Conservation (phyloP, 2,113 vertebrate species). For the Osmerus mordax region DNA sequence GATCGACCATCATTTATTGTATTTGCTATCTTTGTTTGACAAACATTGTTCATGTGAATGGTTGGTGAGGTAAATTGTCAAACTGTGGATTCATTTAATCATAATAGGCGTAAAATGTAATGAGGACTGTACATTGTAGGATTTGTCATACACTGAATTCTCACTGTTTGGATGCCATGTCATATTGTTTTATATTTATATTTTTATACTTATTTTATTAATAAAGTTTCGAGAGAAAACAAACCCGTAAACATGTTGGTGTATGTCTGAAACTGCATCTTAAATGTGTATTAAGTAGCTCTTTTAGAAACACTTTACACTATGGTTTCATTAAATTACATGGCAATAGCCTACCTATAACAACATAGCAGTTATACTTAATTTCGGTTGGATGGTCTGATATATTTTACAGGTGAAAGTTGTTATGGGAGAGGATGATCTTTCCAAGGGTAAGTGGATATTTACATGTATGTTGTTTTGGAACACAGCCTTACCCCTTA, state of each 20-base stretch:
- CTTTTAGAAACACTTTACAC: too few species aligned
- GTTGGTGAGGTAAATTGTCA: slow-evolving; percentile 73
- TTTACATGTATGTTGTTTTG: too few species aligned
- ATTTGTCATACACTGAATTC: slow-evolving; percentile 70
- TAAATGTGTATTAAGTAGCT: not conserved
- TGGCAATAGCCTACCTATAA: too few species aligned
- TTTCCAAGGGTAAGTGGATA: too few species aligned
- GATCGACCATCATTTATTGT: slow-evolving; percentile 68
- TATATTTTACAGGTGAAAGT: too few species aligned
- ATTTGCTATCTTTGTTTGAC: slow-evolving; percentile 75
- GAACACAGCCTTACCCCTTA: too few species aligned
- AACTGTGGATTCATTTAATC: slow-evolving; percentile 75
- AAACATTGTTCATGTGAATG: slow-evolving; percentile 73
- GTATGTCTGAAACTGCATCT: not conserved
- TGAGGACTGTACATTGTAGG: slow-evolving; percentile 73
- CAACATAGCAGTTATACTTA: too few species aligned
- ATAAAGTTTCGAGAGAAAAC: slow-evolving; percentile 70
- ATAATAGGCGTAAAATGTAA: slow-evolving; percentile 75
- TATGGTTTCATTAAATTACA: too few species aligned
- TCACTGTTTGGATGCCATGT: slow-evolving; percentile 74
- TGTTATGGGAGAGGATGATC: too few species aligned
- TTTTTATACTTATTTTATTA: slow-evolving; percentile 99
- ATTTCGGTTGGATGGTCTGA: too few species aligned
- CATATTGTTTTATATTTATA: slow-evolving; percentile 99
- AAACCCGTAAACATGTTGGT: slow-evolving; percentile 6